Evolutionary conservation across 2,888 invertebrate genomes (phyloP).

Genomic region (Prosopocoilus inquinatus): DNA sequence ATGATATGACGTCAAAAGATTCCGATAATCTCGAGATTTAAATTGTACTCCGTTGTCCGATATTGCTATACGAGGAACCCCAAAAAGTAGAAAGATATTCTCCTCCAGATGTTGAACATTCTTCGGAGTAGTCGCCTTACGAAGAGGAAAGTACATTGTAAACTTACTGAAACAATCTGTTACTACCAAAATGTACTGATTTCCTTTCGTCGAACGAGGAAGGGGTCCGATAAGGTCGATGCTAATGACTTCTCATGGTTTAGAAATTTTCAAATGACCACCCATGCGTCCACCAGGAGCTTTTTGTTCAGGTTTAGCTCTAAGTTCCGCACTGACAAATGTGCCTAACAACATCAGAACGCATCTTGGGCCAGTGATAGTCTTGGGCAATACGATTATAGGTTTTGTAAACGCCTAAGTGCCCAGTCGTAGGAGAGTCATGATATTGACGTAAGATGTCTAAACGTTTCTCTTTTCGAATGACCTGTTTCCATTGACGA

Average conservation of each 20-base stretch:
- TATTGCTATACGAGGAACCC: slow-evolving; percentile 29
- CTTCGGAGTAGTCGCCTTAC: slow-evolving; percentile 12
- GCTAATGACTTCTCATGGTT: slow-evolving; percentile 22
- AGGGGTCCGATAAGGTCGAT: slow-evolving; percentile 24
- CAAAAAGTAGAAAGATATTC: slow-evolving; percentile 30
- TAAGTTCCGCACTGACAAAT: too few relatives aligned
- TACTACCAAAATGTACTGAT: slow-evolving; percentile 20
- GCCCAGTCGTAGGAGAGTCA: too few relatives aligned
- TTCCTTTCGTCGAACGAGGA: slow-evolving; percentile 7
- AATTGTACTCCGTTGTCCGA: slow-evolving; percentile 35
- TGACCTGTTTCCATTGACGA: too few relatives aligned
- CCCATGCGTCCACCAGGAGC: slow-evolving; percentile 26
- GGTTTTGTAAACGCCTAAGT: too few relatives aligned
- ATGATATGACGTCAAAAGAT: slow-evolving; percentile 16
- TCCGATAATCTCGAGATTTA: slow-evolving; percentile 17
- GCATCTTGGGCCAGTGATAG: too few relatives aligned
- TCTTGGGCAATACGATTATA: too few relatives aligned
- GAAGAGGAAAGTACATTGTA: slow-evolving; percentile 12
- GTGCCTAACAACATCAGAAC: too few relatives aligned
- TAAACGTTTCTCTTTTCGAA: too few relatives aligned
- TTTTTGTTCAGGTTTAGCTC: slow-evolving; percentile 24
- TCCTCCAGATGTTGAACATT: slow-evolving; percentile 25
- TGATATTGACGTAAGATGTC: too few relatives aligned
- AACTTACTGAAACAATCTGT: slow-evolving; percentile 26
- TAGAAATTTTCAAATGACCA: not conserved